Base-by-base conservation (phyloP, 1,140 invertebrate genomes). In the Meloidogyne chitwoodi region DNA sequence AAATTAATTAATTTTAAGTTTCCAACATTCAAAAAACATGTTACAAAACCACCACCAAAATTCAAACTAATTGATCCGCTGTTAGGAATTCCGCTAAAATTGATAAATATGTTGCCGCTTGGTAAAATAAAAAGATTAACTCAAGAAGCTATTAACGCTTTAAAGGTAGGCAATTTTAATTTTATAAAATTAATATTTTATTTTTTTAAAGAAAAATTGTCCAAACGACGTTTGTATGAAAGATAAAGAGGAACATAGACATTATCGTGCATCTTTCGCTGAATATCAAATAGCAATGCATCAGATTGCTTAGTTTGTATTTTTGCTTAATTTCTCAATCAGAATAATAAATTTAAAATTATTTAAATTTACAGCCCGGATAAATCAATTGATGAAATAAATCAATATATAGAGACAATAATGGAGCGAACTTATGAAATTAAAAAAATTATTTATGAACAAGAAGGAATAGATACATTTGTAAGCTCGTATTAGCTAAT, bases 161-260 rank as follows among this genome's bases (percentile, higher is more conserved):
- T 63, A 27, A 31, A n/a, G 12, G 61, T 29, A 16, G 22, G 24
- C 29, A 22, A 27, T 26, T 29, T 64, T 2, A 16, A n/a, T 63
- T n/a, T n/a, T 26, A 31, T 26, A n/a, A 61, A 64, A 27, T 29
- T 24, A 27, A 63, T 12, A 63, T 19, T 22, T 48, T 63, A 19
- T 22, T 22, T 14, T 73, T 29, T n/a, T 29, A 22, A 73, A 73
- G 71, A 73, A 29, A 63, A 29, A 29, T 61, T 73, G 71, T 64
- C 16, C 71, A 14, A n/a, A 22, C 11, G 56, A 64, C 34, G 26
- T 1, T 8, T 73, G 71, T 22, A 73, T 29, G 12, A 16, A 63
- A 64, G 26, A 63, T 26, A 73, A 63, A 31, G 22, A 41, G 14
- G 71, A 73, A 27, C 38, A 61, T 63, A 24, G 22, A 16, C n/a